Evolutionary conservation across 2,888 invertebrate species (phyloP).

Genomic region (Rhagonycha fulva): DNA sequence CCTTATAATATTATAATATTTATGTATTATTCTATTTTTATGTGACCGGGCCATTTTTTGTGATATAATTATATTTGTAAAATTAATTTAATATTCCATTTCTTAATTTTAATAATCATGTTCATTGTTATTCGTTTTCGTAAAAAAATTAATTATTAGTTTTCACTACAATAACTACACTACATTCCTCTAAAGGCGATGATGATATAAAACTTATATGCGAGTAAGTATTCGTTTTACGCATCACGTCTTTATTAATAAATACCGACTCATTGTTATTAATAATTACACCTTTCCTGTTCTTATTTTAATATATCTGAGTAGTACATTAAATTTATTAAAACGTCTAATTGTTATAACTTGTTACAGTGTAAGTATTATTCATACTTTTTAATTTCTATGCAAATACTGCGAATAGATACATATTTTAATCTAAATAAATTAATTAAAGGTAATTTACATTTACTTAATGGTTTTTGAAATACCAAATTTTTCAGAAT

Average conservation of each 20-base stretch:
- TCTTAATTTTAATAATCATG: background rate
- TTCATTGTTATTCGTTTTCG: background rate
- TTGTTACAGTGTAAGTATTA: background rate
- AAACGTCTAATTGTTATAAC: background rate
- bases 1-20: too few relatives aligned
- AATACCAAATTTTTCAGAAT: background rate
- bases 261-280: background rate
- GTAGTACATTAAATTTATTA: background rate
- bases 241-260: background rate
- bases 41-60: too few relatives aligned
- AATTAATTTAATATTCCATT: background rate
- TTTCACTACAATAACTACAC: background rate
- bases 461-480: background rate
- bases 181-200: background rate
- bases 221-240: background rate
- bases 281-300: background rate
- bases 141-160: background rate
- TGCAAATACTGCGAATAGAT: background rate
- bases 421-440: background rate
- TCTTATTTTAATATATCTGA: background rate
- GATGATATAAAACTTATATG: background rate
- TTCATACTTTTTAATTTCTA: background rate
- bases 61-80: background rate
- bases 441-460: background rate
- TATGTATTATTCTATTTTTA: too few relatives aligned